Conservation (phyloP, 2,888 invertebrate genomes). For the Drosophila acutilabella region DNA sequence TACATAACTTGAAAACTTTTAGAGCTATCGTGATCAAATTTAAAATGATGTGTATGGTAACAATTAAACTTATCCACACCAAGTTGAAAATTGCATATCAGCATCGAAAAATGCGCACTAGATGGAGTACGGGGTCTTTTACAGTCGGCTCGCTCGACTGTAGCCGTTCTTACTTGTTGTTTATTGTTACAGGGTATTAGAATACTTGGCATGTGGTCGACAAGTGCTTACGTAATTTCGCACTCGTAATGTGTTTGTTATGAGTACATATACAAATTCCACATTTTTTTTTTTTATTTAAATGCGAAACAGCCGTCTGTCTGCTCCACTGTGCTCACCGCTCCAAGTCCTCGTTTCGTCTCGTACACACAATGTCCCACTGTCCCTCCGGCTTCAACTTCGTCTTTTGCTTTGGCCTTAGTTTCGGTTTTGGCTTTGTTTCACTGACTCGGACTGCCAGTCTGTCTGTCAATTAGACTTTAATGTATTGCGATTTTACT, state of each 20-base stretch:
- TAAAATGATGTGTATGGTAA: no score
- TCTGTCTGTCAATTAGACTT: conserved; percentile 78
- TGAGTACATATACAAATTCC: conserved; percentile 42
- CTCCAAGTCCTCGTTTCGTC: background rate
- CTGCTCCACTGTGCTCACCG: conserved; percentile 4
- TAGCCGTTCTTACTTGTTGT: no score
- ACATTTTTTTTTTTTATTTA: conserved; percentile 34
- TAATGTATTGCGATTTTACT: conserved; percentile 78
- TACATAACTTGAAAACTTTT: no score
- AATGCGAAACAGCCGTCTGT: conserved; percentile 31
- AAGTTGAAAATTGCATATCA: no score
- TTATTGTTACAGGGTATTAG: conserved; percentile 24
- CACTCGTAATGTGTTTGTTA: conserved; percentile 41
- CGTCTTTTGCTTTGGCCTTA: background rate
- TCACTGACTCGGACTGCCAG: conserved; percentile 50
- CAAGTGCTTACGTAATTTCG: conserved; percentile 74
- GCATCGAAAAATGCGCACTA: no score
- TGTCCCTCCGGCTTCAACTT: conserved; percentile 1
- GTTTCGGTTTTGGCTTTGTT: conserved; percentile 11
- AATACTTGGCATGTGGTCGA: conserved; percentile 34
- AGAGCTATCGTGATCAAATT: no score
- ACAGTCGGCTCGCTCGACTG: no score
- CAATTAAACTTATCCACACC: no score
- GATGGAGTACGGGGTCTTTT: no score
- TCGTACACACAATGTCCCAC: background rate